Evolutionary conservation across 2,797 vertebrate genomes (phyloP).

Genomic region (Notolabrus celidotus): DNA sequence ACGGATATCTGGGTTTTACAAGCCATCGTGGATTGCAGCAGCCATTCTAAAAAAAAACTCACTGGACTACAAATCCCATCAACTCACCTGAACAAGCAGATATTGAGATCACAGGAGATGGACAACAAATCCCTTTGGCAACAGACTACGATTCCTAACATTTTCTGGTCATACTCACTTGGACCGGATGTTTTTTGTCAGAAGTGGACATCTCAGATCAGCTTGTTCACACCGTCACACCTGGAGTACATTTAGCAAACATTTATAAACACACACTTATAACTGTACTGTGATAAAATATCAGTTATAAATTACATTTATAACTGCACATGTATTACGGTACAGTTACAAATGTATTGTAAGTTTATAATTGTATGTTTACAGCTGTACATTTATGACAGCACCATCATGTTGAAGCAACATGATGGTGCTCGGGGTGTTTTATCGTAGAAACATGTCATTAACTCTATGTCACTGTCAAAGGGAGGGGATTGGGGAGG

Average conservation of each 20-base stretch:
- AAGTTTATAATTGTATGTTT: too few relatives aligned
- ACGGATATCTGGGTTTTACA: constrained; percentile 19
- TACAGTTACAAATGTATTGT: too few relatives aligned
- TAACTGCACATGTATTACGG: neutral
- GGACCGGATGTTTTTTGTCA: neutral
- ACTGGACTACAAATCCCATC: constrained; percentile 19
- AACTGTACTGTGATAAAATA: neutral
- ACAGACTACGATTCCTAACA: neutral
- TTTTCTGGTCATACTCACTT: neutral
- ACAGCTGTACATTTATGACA: neutral
- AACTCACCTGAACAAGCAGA: constrained; percentile 1
- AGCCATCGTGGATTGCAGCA: constrained; percentile 25
- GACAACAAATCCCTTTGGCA: constrained; percentile 23
- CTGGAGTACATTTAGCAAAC: constrained; percentile 1
- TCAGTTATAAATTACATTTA: too few relatives aligned
- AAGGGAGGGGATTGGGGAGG: too few relatives aligned
- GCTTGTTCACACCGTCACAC: neutral
- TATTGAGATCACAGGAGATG: constrained; percentile 18
- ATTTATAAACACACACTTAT: neutral
- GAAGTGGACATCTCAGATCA: constrained; percentile 25
- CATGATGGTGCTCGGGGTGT: neutral
- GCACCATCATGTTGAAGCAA: too few relatives aligned
- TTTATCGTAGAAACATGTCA: constrained; percentile 1
- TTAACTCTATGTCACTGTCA: neutral
- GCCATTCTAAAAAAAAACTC: constrained; percentile 27